Conservation (phyloP, 2,888 invertebrate genomes). For the Latrodectus hesperus region DNA sequence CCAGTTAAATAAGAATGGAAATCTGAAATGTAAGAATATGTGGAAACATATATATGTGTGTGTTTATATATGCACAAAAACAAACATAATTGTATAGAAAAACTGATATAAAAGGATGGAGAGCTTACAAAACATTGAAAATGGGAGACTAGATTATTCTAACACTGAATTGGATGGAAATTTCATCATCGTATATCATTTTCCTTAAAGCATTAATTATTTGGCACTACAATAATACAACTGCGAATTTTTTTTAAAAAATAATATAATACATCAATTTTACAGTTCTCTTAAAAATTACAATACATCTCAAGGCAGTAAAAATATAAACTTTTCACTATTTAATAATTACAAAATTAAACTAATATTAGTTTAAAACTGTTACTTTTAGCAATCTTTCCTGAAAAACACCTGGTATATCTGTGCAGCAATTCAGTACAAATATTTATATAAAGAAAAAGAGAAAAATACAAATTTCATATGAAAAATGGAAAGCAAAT, state of each 20-base stretch:
- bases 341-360: neutral
- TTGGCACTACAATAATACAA: too few relatives aligned
- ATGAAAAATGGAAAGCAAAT: conserved; percentile 22
- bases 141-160: neutral
- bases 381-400: too few relatives aligned
- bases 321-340: neutral
- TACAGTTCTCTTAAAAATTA: neutral
- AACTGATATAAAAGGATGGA: too few relatives aligned
- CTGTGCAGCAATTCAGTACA: too few relatives aligned
- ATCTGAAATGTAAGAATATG: too few relatives aligned
- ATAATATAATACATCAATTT: neutral
- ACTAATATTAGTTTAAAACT: neutral
- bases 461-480: conserved; percentile 19
- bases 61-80: too few relatives aligned
- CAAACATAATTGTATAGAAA: too few relatives aligned
- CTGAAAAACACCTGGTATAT: too few relatives aligned
- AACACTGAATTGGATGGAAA: neutral
- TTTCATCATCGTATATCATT: neutral
- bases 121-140: too few relatives aligned
- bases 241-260: neutral
- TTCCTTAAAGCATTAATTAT: neutral
- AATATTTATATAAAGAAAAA: neutral
- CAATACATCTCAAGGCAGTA: too few relatives aligned
- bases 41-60: too few relatives aligned
- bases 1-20: too few relatives aligned